Evolutionary conservation across 2,888 invertebrate genomes (phyloP), one percentile per base, ranked within the genome.

Genomic region (Cryptocephalus primarius): DNA sequence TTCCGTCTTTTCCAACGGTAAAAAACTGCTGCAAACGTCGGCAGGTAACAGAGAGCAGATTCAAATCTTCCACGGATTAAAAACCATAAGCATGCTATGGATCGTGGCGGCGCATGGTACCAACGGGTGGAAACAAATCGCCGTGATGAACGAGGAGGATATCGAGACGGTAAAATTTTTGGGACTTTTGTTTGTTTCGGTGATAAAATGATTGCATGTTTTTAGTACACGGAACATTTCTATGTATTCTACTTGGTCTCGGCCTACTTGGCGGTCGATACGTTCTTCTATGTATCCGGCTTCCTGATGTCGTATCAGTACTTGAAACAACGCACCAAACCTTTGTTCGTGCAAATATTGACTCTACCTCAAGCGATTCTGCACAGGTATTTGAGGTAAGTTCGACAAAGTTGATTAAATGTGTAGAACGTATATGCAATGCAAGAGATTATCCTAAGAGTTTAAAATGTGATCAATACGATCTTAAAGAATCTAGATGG

Each of bases 211-310:
- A 22, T 22, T 22, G 22, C 22, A 22, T 6, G 22, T 22, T 22
- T 22, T 22, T 6, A 22, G 22, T 22, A 22, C 22, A 22, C 22
- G 22, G 6, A 22, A 4, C 22, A 22, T 22, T 22, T 22, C 60
- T 22, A 22, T 6, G 6, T 6, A 6, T 22, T 22, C 6, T 22
- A 22, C 6, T 22, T 22, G 22, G 2, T 22, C 22, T 36, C 36
- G 10, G 77, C 70, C 52, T 55, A 75, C 0, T 66, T 79, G 3
- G 74, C 77, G 1, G 83, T 83, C 1, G 83, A 83, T 48, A 78
- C 82, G 0, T 83, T 83, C 63, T 80, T 83, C 59, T 70, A 77
- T 41, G 65, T 83, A 53, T 78, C 79, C 52, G 82, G 82, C 2
- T 65, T 82, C 43, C 63, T 83, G 1, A 72, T 75, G 48, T 72